Conservation (phyloP, 2,888 invertebrate species). For the Atethmia centrago region DNA sequence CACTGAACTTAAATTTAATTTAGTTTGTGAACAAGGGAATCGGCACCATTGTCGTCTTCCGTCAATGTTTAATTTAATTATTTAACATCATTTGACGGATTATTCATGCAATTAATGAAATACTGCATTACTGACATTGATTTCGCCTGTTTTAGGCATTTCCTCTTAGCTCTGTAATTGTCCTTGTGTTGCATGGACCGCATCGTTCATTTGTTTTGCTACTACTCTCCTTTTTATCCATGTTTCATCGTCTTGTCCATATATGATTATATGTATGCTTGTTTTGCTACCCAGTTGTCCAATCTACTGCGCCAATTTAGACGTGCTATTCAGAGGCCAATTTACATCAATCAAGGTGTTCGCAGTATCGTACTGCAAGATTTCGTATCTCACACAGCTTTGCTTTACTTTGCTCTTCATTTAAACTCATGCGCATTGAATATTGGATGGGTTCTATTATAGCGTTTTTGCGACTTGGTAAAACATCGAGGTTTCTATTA, state of each 20-base stretch:
- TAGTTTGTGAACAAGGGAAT: too few species aligned
- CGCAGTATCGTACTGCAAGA: neutral
- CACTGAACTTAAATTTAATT: too few species aligned
- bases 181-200: neutral
- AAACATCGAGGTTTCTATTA: neutral
- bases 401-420: slow-evolving; percentile 3
- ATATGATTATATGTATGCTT: neutral
- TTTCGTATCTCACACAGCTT: neutral
- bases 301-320: slow-evolving; percentile 1
- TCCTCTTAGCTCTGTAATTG: neutral
- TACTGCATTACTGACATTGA: neutral
- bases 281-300: neutral
- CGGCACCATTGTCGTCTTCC: slow-evolving; percentile 6
- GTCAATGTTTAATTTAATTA: slow-evolving; percentile 17
- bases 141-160: neutral
- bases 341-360: slow-evolving; percentile 23
- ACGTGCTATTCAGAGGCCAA: neutral
- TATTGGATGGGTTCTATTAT: neutral
- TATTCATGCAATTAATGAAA: neutral
- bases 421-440: neutral
- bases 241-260: neutral
- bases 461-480: neutral
- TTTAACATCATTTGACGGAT: neutral
- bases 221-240: neutral
- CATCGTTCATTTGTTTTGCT: too few species aligned